Percentiles rank a stretch among this genome's conserved stretches.
Conservation (phyloP, 2,797 vertebrate genomes). For the Rhinoraja longicauda region DNA sequence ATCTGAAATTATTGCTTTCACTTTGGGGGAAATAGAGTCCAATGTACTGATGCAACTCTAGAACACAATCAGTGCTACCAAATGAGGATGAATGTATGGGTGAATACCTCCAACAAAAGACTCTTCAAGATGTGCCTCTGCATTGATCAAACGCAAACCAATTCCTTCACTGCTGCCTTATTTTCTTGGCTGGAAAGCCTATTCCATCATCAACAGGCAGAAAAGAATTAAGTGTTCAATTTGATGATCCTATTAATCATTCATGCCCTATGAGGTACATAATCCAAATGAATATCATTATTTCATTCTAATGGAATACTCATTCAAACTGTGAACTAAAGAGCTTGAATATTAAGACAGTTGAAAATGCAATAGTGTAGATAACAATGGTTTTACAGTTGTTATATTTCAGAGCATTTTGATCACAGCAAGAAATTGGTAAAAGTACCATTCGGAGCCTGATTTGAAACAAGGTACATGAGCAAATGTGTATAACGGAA, state of each 20-base stretch:
- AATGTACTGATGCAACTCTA: too few relatives aligned
- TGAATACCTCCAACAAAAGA: not conserved
- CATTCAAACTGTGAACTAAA: not conserved
- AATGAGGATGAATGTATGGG: too few relatives aligned
- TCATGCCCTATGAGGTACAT: not conserved
- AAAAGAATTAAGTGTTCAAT: not conserved
- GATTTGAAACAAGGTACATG: not conserved
- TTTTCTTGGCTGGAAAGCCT: not conserved
- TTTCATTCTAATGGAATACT: not conserved
- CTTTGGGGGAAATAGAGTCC: too few relatives aligned
- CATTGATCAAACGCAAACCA: not conserved
- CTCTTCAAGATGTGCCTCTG: not conserved
- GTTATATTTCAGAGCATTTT: not conserved
- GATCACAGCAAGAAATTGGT: not conserved
- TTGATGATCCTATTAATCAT: conserved; percentile 8
- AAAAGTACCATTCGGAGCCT: too few relatives aligned
- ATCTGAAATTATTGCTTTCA: too few relatives aligned
- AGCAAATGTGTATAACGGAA: not conserved
- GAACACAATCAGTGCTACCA: too few relatives aligned
- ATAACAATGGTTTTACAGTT: not conserved
- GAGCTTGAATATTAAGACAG: not conserved
- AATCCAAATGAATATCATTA: not conserved
- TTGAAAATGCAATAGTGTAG: not conserved
- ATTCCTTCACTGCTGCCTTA: not conserved
- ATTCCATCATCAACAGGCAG: not conserved